Base-by-base conservation (phyloP, 1,140 invertebrate species). In the Drosophila novamexicana region DNA sequence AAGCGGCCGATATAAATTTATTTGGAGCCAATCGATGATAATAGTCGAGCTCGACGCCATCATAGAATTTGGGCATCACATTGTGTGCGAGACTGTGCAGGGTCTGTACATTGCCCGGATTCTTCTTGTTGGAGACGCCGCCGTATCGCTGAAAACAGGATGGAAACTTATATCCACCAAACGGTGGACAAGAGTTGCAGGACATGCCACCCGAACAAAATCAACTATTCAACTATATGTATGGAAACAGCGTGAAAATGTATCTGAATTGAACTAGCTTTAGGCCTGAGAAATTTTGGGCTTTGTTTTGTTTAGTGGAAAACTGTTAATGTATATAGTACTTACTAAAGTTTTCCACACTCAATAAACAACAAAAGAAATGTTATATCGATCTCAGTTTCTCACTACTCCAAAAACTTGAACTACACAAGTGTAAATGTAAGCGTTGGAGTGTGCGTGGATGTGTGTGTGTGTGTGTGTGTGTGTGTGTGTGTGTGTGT, bases 51-150 rank as follows among this genome's bases (percentile, higher is more conserved):
- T 91, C 83, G n/a, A 92, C 64, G 54, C 91, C 91, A 50, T 91
- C 90, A 34, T 79, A 81, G 58, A 91, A 92, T 54, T 75, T 84
- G 29, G 91, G 91, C 79, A 85, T 92, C n/a, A 92, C 90, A 49
- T 78, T 79, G 6, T 88, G 88, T 9, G 91, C 81, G 34, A 90
- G 56, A 9, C 53, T 44, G 58, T 92, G 91, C 7, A 92, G 58
- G 14, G 72, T 75, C 32, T 80, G 67, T 10, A 92, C 73, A 76
- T 85, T 92, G 39, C 91, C 91, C 7, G 91, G 91, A 79, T 92
- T 92, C 37, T 77, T 82, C 12, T 74, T 70, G 22, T 72, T 68
- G 47, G 57, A 57, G 4, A 39, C 10, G 6, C 91, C 91, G 1
- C 63, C 45, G 18, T 83, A 58, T 6, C 58, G 59, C 49, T 91